These are phyloP conservation scores for Gallinago nigripennis DNA, from an alignment of 2,797 vertebrate genomes.

Conservation along the genomic window DNA sequence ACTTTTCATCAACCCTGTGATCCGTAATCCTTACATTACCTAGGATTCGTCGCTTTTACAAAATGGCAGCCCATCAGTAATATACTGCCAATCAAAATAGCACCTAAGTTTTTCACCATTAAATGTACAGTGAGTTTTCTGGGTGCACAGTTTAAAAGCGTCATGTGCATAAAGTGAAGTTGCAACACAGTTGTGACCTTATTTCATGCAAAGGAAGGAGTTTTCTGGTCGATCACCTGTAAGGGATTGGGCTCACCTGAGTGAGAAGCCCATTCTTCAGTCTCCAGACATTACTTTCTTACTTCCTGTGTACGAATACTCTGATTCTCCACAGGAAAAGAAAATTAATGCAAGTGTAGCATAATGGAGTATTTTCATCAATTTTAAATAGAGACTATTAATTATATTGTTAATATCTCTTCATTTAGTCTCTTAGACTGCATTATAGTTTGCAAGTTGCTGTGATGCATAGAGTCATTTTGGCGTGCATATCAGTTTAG, in stretches of 20 bases:
- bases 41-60: neutral
- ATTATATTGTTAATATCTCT: neutral
- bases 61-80: neutral
- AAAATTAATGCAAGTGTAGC: neutral
- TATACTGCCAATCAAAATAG: neutral
- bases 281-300: neutral
- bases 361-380: slow-evolving; percentile 40
- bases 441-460: slow-evolving; percentile 18
- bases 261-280: neutral
- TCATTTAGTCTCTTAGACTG: neutral
- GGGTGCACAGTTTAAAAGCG: neutral
- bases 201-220: neutral
- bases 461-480: slow-evolving; percentile 32
- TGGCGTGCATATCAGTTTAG: slow-evolving; percentile 36
- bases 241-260: neutral
- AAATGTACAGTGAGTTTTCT: neutral
- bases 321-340: neutral
- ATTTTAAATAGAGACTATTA: neutral
- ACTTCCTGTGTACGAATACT: neutral
- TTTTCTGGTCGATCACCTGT: neutral
- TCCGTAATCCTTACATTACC: fast-evolving
- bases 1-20: neutral
- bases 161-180: neutral
- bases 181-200: neutral
- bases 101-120: neutral